Conservation (phyloP, 1,140 invertebrate species). For the Caenorhabditis inopinata region DNA sequence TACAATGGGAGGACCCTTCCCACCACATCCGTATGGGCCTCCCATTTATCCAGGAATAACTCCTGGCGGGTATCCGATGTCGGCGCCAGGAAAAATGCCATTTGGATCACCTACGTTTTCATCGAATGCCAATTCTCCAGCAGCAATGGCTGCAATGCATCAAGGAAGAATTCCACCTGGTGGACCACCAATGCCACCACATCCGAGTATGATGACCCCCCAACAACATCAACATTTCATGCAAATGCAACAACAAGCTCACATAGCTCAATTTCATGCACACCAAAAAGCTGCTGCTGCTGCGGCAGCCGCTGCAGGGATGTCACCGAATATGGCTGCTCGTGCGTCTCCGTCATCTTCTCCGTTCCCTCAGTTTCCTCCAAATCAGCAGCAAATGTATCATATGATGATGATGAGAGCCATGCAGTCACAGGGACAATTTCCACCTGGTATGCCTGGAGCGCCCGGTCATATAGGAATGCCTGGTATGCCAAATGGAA, state of each 20-base stretch:
- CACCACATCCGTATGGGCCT: background rate
- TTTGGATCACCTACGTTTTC: background rate
- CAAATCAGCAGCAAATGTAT: background rate
- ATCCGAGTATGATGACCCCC: constrained; percentile 9
- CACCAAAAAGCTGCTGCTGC: background rate
- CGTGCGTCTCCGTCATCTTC: background rate
- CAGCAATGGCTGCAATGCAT: constrained; percentile 1
- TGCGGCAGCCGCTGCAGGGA: background rate
- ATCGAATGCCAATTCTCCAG: background rate
- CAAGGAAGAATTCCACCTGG: background rate
- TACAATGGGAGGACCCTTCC: background rate
- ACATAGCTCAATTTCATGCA: background rate
- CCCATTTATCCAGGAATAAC: constrained; percentile 13
- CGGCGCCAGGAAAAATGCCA: background rate
- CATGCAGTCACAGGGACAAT: background rate
- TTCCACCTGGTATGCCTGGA: background rate
- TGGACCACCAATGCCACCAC: background rate
- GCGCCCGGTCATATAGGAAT: background rate
- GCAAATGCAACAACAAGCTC: background rate
- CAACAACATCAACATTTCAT: background rate
- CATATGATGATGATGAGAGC: constrained; percentile 11
- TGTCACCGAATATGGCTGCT: background rate
- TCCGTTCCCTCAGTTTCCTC: background rate
- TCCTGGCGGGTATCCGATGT: background rate
- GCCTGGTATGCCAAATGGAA: background rate